Evolutionary conservation across 1,140 invertebrate species (phyloP), one percentile per base, ranked within the genome.

Genomic region (Drosophila pectinifera): DNA sequence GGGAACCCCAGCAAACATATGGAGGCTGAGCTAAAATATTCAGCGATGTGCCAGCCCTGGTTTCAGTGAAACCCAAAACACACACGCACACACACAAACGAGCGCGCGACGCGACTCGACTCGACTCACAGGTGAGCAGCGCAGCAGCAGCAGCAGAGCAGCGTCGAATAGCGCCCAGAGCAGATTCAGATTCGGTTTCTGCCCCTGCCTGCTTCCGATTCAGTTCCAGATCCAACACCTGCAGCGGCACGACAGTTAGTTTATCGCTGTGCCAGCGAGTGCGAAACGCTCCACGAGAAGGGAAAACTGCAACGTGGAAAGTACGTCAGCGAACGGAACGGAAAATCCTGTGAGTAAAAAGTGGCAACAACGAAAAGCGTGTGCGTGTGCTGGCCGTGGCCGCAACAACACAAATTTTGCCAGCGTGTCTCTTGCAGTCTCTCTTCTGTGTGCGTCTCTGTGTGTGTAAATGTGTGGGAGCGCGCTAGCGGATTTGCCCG

Each of bases 121-220:
- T 46, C 73, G 73, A 65, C 49, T 62, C 72, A 75, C 78, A 81
- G 79, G 79, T 81, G 79, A 81, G 78, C 78, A 72, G 59, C 41
- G 24, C 24, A 39, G 59, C 54, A 59, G 53, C 42, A 53, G 45
- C 18, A 43, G 63, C 73, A 46, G 51, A 72, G 59, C 46, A 68
- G 43, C 49, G 31, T 16, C 58, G 48, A 49, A 49, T 49, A 69
- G 28, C 48, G 48, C 31, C 58, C 58, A 62, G 24, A 58, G 59
- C 59, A 58, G 59, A 56, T 75, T 54, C 31, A 54, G 51, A 61
- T 57, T 61, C 49, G 53, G 57, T 61, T 57, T 57, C 49, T 61
- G 49, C 51, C 48, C 28, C 58, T 36, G 58, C 34, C 48, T 61
- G 49, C 51, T 20, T 28, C 58, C 49, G 51, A 62, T 62, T 63